Percentiles rank a stretch among this genome's conserved stretches.
Conservation (phyloP, 2,888 invertebrate genomes). For the Coenonympha arcania region DNA sequence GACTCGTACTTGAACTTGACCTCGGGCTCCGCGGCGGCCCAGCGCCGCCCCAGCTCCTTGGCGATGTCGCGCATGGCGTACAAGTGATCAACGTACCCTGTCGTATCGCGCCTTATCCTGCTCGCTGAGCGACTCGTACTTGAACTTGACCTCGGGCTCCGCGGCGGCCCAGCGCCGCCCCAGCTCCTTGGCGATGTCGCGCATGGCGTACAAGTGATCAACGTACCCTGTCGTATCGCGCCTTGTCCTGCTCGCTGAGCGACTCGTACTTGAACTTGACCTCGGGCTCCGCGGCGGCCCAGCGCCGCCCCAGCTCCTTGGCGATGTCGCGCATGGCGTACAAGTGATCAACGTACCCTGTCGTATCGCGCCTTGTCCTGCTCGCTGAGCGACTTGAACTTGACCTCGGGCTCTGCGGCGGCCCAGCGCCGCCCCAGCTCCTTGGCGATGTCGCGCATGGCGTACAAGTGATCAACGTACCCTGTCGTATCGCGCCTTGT, state of each 20-base stretch:
- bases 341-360: conserved; percentile 87
- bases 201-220: conserved; percentile 96
- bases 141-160: conserved; percentile 86
- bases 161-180: conserved; percentile 95
- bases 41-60: conserved; percentile 94
- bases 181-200: conserved; percentile 96
- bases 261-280: conserved; percentile 92
- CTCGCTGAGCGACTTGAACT: conserved; percentile 91
- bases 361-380: conserved; percentile 97
- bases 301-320: conserved; percentile 94
- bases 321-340: conserved; percentile 97
- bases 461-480: conserved; percentile 89
- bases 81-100: conserved; percentile 89
- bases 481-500: conserved; percentile 96
- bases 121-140: conserved; percentile 94
- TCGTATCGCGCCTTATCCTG: conserved; percentile 97
- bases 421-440: conserved; percentile 97
- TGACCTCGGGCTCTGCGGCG: conserved; percentile 85
- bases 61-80: conserved; percentile 97
- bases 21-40: conserved; percentile 91
- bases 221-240: conserved; percentile 94
- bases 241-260: conserved; percentile 95
- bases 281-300: conserved; percentile 91
- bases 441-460: conserved; percentile 97
- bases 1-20: conserved; percentile 92